phyloP scores from a whole-genome alignment of 2,113 vertebrate genomes.

The Dasypus novemcinctus region DNA sequence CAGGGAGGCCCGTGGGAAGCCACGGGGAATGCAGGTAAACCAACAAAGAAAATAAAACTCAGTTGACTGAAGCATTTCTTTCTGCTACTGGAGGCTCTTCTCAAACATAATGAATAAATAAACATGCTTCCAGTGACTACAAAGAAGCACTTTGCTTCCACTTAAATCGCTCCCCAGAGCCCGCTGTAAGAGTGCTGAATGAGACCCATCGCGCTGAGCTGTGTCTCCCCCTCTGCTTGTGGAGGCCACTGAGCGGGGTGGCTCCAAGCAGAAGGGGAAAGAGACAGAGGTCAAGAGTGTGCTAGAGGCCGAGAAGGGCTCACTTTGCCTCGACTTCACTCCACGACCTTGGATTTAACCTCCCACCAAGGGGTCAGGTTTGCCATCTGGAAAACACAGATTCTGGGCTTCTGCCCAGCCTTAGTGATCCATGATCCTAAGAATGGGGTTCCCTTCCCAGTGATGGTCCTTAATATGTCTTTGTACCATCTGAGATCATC shows the following conservation, averaged over 20 bases:
- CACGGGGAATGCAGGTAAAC: not conserved
- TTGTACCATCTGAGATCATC: not conserved
- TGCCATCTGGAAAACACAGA: not conserved
- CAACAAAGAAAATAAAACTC: constrained; percentile 45
- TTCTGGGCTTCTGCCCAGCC: not conserved
- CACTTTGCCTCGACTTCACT: not conserved
- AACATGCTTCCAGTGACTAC: constrained; percentile 2
- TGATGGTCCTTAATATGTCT: too few relatives aligned
- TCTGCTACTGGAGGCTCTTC: not conserved
- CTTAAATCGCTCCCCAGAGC: not conserved
- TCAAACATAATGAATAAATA: constrained; percentile 64
- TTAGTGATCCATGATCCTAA: not conserved
- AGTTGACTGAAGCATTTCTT: constrained; percentile 58
- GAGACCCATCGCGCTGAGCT: not conserved
- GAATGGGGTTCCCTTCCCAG: not conserved
- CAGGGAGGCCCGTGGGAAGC: not conserved
- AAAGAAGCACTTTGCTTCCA: constrained; percentile 2
- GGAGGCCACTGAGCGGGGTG: accelerated
- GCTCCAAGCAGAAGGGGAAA: not conserved
- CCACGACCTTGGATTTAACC: not conserved
- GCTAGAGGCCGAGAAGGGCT: not conserved
- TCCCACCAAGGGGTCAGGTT: not conserved
- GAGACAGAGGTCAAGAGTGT: not conserved
- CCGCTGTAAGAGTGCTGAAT: accelerated
- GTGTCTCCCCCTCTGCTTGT: not conserved